Percentiles rank a stretch among this genome's conserved stretches.
Evolutionary conservation across 2,797 vertebrate species (phyloP).

Genomic region (Enteromius radiatus): DNA sequence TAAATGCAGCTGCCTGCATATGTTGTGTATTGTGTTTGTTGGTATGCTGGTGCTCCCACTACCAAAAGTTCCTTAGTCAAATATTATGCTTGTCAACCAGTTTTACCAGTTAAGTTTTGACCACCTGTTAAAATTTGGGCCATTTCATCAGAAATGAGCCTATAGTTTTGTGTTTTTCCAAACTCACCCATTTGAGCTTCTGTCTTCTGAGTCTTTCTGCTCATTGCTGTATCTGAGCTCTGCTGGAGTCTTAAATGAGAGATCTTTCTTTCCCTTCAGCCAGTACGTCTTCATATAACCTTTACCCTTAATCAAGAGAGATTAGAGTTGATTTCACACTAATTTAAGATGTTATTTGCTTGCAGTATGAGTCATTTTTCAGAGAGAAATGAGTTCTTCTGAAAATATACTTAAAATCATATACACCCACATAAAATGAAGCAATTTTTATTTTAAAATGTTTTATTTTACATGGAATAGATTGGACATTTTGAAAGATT

Average conservation of each 20-base stretch:
- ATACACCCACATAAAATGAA: neutral
- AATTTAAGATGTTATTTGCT: neutral
- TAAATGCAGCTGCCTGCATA: neutral
- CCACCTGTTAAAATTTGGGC: neutral
- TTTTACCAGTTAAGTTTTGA: neutral
- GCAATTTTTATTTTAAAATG: neutral
- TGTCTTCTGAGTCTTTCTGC: slow-evolving; percentile 75
- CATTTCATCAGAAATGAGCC: neutral
- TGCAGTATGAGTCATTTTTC: neutral
- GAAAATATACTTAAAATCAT: neutral
- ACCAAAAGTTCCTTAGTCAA: neutral
- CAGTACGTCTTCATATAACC: slow-evolving; percentile 83
- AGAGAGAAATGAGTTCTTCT: neutral
- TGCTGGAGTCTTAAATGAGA: slow-evolving; percentile 77
- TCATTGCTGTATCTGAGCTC: slow-evolving; percentile 77
- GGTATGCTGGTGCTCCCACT: neutral
- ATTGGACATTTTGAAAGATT: neutral
- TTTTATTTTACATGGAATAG: neutral
- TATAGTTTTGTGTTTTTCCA: neutral
- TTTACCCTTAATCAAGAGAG: slow-evolving; percentile 64
- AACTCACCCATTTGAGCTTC: slow-evolving; percentile 76
- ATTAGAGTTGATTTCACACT: slow-evolving; percentile 18
- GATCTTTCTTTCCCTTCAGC: slow-evolving; percentile 80
- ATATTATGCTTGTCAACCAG: neutral
- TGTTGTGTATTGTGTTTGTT: slow-evolving; percentile 6